A percentile compares a stretch with the other conserved stretches of the same genome.
phyloP scores from a whole-genome alignment of 1,140 invertebrate species.

The Callitettix versicolor region DNA sequence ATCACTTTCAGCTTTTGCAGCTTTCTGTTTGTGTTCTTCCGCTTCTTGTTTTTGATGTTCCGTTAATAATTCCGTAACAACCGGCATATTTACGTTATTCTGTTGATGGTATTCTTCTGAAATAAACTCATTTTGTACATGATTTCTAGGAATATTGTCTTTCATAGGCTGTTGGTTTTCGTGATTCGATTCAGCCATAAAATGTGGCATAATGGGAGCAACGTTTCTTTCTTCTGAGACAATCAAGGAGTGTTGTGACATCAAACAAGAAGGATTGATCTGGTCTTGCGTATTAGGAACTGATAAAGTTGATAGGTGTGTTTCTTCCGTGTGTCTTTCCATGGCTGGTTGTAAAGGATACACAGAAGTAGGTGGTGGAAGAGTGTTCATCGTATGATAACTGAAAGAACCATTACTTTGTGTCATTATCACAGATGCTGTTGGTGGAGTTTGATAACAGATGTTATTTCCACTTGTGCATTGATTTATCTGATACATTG shows the following conservation, averaged over 20 bases:
- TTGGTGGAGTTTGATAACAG: slow-evolving; percentile 1
- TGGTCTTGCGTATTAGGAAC: neutral
- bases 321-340: neutral
- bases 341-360: neutral
- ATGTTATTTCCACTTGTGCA: neutral
- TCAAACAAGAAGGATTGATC: neutral
- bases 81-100: too few species aligned
- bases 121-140: neutral
- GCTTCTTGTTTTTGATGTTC: neutral
- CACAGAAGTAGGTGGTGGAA: neutral
- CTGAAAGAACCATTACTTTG: slow-evolving; percentile 3
- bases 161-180: neutral
- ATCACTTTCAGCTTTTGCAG: too few species aligned
- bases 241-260: slow-evolving; percentile 5
- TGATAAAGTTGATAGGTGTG: neutral
- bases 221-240: slow-evolving; percentile 1
- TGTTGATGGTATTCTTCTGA: neutral
- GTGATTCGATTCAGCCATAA: neutral
- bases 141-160: neutral
- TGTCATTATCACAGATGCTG: slow-evolving; percentile 3
- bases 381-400: slow-evolving; percentile 6
- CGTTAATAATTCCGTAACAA: neutral
- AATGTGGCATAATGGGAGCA: neutral
- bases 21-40: too few species aligned
- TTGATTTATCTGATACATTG: slow-evolving; percentile 6